Evolutionary conservation across 2,888 invertebrate species (phyloP), one percentile per base, ranked within the genome.

Genomic region (Amphimallon solstitiale): DNA sequence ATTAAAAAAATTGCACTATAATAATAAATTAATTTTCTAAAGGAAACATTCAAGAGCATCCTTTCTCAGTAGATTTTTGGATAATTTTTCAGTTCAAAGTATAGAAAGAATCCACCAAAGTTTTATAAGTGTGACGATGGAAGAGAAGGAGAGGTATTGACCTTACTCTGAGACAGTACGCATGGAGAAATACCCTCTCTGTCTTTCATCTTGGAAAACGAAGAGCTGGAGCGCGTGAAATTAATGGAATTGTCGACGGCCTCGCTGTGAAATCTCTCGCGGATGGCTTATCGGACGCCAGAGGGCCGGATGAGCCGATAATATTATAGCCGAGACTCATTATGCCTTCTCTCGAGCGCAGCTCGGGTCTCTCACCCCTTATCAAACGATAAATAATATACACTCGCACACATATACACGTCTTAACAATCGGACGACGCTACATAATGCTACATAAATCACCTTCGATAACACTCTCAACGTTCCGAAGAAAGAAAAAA

Each of bases 201-300:
- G 56, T 73, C 73, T 76, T 75, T 75, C 75, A 74, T 75, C 29
- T 29, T 29, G 29, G 29, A 29, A 23, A 29, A 29, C 29, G 29
- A 29, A 29, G 29, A 29, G 29, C 5, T 29, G 29, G 77, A 75
- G 72, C 77, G 78, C 77, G 78, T 79, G 77, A 80, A 81, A 81
- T 81, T 81, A 81, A 81, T 81, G 80, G 78, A 80, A 80, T 80
- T 78, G 80, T 80, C 78, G 79, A 79, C 80, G 77, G 77, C 75
- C 75, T 69, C 74, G 74, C 77, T 76, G 79, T 74, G 77, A 79
- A 79, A 79, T 78, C 78, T 78, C 78, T 75, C 76, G 78, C 75
- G 72, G 72, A 70, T 70, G 76, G 75, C 79, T 65, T 65, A 65
- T 59, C 65, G 59, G 65, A 49, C 63, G 63, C 63, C 40, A 43